A percentile compares a stretch with the other conserved stretches of the same genome.
Conservation (phyloP, 2,888 invertebrate genomes). For the Macaria liturata region DNA sequence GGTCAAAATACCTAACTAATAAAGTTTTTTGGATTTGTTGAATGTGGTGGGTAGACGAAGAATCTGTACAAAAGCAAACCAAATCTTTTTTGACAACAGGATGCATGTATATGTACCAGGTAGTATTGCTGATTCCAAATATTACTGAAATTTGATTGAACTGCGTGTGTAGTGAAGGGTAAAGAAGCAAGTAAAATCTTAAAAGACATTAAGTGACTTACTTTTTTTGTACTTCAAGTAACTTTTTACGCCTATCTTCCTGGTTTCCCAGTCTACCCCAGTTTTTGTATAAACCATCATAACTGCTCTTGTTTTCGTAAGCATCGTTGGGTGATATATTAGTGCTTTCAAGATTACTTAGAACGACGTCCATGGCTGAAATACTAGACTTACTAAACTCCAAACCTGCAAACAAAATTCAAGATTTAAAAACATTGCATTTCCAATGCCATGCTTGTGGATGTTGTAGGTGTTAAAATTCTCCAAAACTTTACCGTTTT, state of each 20-base stretch:
- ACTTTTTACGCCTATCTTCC: slow-evolving; percentile 78
- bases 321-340: slow-evolving; percentile 39
- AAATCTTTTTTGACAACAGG: too few relatives aligned
- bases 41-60: too few relatives aligned
- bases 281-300: slow-evolving; percentile 66
- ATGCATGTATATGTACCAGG: too few relatives aligned
- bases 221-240: slow-evolving; percentile 84
- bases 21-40: background rate
- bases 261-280: slow-evolving; percentile 68
- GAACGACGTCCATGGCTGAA: slow-evolving; percentile 60
- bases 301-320: slow-evolving; percentile 40
- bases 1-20: background rate
- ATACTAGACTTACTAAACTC: background rate
- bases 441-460: too few relatives aligned
- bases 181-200: too few relatives aligned
- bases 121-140: too few relatives aligned
- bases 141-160: too few relatives aligned
- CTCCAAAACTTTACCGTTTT: too few relatives aligned
- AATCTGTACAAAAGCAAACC: too few relatives aligned
- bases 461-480: too few relatives aligned
- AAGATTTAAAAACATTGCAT: background rate
- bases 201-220: slow-evolving; percentile 43
- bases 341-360: slow-evolving; percentile 51
- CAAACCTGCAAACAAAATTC: background rate
- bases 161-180: too few relatives aligned